Percentiles rank a stretch among this genome's conserved stretches.
Evolutionary conservation across 2,797 vertebrate species (phyloP).

Genomic region (Scolopax bukidnonensis): DNA sequence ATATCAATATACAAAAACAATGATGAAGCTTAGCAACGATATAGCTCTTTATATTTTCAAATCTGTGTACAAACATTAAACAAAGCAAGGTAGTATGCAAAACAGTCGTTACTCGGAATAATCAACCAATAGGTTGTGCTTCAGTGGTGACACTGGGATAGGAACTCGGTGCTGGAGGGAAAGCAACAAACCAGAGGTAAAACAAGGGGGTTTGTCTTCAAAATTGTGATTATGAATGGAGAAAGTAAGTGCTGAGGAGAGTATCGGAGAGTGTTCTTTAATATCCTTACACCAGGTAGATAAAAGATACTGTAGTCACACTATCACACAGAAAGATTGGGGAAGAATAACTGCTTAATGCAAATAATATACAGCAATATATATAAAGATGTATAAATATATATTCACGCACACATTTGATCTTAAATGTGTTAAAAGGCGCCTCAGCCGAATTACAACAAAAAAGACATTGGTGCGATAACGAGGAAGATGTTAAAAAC

Average conservation of each 20-base stretch:
- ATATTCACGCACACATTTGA: neutral
- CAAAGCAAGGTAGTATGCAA: conserved; percentile 31
- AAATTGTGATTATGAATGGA: neutral
- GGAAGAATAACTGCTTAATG: conserved; percentile 2
- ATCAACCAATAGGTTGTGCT: neutral
- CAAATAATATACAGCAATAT: conserved; percentile 20
- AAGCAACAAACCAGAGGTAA: neutral
- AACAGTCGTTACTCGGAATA: conserved; percentile 27
- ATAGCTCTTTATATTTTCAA: conserved; percentile 49
- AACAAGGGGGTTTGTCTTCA: neutral
- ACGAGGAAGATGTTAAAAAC: neutral
- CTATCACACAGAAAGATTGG: neutral
- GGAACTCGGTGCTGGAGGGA: neutral
- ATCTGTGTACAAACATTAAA: conserved; percentile 57
- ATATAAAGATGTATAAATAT: conserved; percentile 13
- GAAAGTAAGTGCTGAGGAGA: neutral
- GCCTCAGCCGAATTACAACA: neutral
- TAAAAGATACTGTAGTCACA: neutral
- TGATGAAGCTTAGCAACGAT: conserved; percentile 39
- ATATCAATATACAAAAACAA: neutral
- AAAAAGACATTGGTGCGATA: neutral
- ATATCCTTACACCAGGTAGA: neutral
- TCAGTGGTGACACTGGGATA: neutral
- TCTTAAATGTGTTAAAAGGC: neutral
- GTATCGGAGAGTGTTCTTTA: neutral